Evolutionary conservation across 2,888 invertebrate species (phyloP).

Genomic region (Tachystola acroxantha): DNA sequence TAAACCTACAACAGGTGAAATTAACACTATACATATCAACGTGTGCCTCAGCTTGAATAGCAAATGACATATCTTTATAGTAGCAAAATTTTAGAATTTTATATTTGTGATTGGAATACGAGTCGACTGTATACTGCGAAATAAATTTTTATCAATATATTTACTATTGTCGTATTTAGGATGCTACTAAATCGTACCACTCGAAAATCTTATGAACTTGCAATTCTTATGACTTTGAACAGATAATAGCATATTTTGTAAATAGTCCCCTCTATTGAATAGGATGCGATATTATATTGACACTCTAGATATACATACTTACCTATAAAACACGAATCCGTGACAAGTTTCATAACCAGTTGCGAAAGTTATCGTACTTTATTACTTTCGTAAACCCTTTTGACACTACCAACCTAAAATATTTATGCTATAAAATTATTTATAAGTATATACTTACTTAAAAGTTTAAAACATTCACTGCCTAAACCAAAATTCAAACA

Average conservation of each 20-base stretch:
- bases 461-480: too few relatives aligned
- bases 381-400: too few relatives aligned
- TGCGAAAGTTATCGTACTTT: too few relatives aligned
- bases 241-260: constrained; percentile 69
- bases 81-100: constrained; percentile 68
- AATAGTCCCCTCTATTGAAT: constrained; percentile 60
- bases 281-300: constrained; percentile 37
- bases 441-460: too few relatives aligned
- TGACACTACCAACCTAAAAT: too few relatives aligned
- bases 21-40: constrained; percentile 71
- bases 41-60: constrained; percentile 76
- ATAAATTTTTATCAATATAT: constrained; percentile 68
- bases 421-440: too few relatives aligned
- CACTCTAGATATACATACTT: constrained; percentile 25
- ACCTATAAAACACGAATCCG: too few relatives aligned
- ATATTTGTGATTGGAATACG: constrained; percentile 48
- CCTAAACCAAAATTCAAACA: too few relatives aligned
- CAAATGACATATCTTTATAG: constrained; percentile 69
- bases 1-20: constrained; percentile 40
- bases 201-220: constrained; percentile 72
- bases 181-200: constrained; percentile 67
- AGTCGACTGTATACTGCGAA: constrained; percentile 60
- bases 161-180: constrained; percentile 60
- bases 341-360: too few relatives aligned
- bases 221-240: constrained; percentile 74